Percentiles rank a stretch among this genome's conserved stretches.
Evolutionary conservation across 2,113 vertebrate genomes (phyloP).

Genomic region (Microtus ochrogaster): DNA sequence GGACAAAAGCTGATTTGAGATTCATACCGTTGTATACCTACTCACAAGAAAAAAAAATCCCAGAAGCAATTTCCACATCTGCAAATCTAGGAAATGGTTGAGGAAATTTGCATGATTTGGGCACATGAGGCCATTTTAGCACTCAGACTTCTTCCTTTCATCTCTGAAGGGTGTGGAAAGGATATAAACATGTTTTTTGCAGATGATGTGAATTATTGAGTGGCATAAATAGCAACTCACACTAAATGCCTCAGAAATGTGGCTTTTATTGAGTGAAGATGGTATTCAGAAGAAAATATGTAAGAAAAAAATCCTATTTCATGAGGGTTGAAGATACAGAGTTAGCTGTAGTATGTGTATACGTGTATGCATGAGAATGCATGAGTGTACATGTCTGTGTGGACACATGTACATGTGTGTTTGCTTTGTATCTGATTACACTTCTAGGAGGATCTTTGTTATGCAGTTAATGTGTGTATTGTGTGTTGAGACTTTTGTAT

Average conservation of each 20-base stretch:
- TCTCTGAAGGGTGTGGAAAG: slow-evolving; percentile 68
- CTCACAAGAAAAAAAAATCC: slow-evolving; percentile 30
- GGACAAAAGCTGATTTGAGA: slow-evolving; percentile 79
- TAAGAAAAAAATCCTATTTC: slow-evolving; percentile 54
- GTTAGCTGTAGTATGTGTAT: neutral
- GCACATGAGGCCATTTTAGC: slow-evolving; percentile 80
- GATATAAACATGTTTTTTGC: slow-evolving; percentile 79
- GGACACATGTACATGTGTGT: neutral
- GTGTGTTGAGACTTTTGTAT: slow-evolving; percentile 46
- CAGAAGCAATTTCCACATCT: slow-evolving; percentile 79
- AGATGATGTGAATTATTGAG: slow-evolving; percentile 76
- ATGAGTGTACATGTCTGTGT: neutral
- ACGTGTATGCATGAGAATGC: neutral
- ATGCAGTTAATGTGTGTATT: slow-evolving; percentile 14
- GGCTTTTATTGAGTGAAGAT: slow-evolving; percentile 73
- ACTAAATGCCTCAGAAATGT: slow-evolving; percentile 70
- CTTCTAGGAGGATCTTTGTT: slow-evolving; percentile 14
- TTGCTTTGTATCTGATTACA: neutral
- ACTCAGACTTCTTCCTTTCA: slow-evolving; percentile 78
- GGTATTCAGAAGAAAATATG: slow-evolving; percentile 53
- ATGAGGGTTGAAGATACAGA: neutral
- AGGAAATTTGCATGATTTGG: slow-evolving; percentile 82
- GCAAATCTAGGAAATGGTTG: slow-evolving; percentile 76
- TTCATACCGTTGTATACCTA: slow-evolving; percentile 77
- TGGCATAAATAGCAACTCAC: slow-evolving; percentile 76